Evolutionary conservation across 1,140 invertebrate species (phyloP).

Genomic region (Helicorthomorpha holstii): DNA sequence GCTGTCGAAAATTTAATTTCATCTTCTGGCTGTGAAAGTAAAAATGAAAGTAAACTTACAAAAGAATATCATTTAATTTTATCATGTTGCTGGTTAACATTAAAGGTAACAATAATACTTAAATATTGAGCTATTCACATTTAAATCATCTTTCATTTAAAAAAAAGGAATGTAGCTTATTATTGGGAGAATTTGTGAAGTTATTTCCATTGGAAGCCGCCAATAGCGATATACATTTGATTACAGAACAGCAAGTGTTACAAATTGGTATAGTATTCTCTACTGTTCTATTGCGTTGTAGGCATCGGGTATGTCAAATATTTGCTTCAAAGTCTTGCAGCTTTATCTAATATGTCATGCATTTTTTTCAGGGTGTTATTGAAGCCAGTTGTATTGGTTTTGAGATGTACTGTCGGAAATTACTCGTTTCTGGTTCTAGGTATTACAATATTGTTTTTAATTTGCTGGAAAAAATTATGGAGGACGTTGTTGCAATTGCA

Average conservation of each 20-base stretch:
- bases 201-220: neutral
- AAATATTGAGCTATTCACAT: neutral
- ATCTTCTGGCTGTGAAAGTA: constrained; percentile 16
- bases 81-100: constrained; percentile 55
- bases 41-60: constrained; percentile 27
- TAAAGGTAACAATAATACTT: constrained; percentile 37
- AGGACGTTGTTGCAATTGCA: constrained; percentile 11
- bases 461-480: constrained; percentile 17
- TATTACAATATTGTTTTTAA: constrained; percentile 15
- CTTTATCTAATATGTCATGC: neutral
- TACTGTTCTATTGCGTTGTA: constrained; percentile 45
- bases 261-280: constrained; percentile 32
- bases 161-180: constrained; percentile 11
- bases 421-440: constrained; percentile 14
- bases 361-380: constrained; percentile 43
- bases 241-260: too few species aligned
- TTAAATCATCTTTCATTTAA: neutral
- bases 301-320: constrained; percentile 35
- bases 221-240: neutral
- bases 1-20: constrained; percentile 28
- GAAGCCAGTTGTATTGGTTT: constrained; percentile 34
- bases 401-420: constrained; percentile 24
- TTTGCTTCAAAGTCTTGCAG: neutral
- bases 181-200: constrained; percentile 4
- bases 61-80: constrained; percentile 47